Evolutionary conservation across 2,797 vertebrate species (phyloP), one percentile per base, ranked within the genome.

Genomic region (Arrhamphus sclerolepis): DNA sequence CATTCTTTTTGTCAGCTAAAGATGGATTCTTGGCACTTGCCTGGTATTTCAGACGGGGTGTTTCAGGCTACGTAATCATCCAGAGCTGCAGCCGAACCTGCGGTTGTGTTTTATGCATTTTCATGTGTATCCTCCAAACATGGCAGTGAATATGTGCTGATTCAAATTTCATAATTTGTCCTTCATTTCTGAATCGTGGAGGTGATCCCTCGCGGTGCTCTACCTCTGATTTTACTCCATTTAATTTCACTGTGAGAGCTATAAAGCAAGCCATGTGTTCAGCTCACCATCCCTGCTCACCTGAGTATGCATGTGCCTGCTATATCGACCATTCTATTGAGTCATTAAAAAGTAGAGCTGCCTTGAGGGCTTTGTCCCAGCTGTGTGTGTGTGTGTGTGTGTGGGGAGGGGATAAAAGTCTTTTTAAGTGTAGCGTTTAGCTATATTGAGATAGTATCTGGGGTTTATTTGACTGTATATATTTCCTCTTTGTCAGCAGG

Each of bases 401-500:
- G 40, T 57, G 39, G 34, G 46, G 18, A 38, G 66, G 31, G 66
- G 52, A 72, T 65, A 55, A 52, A 80, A 72, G 72, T 84, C 78
- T 83, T 62, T 77, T 34, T 55, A 66, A 77, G 57, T 76, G 53
- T 59, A 46, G 56, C 63, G 46, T 60, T 80, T 73, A 51, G 56
- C 61, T 56, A 13, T 61, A 75, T 62, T 46, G 60, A 74, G 80
- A 86, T 87, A 18, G 24, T 62, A 82, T 89, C 84, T 75, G 17
- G 40, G 46, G 56, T 78, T 78, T 80, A 82, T 86, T 85, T 86
- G 67, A 72, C 71, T 83, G 62, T 75, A 57, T 75, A 75, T 68
- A 77, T 84, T 82, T 83, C 78, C 70, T 75, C 85, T 74, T 88
- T 77, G 77, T 92, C 89, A 89, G 88, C 72, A 9, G 4, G 75